Percentiles rank a stretch among this genome's conserved stretches.
Evolutionary conservation across 2,888 invertebrate species (phyloP).

Genomic region (Hydroisotoma schaefferi): DNA sequence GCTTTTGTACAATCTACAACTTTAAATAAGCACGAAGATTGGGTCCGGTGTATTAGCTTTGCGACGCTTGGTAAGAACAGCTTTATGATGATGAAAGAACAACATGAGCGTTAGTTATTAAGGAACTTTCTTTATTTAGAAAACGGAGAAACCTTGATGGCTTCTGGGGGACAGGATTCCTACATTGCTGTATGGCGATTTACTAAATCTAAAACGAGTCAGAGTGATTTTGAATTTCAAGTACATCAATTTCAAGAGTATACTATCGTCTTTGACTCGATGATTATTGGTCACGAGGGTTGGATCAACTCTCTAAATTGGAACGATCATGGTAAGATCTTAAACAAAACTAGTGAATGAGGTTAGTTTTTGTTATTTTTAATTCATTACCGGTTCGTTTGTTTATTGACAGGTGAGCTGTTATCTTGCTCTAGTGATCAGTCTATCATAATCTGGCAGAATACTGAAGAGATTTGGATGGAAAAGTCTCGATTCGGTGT

Average conservation of each 20-base stretch:
- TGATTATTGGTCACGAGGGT: constrained; percentile 48
- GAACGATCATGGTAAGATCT: constrained; percentile 12
- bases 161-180: constrained; percentile 46
- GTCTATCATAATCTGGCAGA: constrained; percentile 84
- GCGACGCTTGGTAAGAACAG: constrained; percentile 33
- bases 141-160: constrained; percentile 38
- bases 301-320: constrained; percentile 47
- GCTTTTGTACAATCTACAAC: constrained; percentile 21
- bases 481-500: constrained; percentile 82
- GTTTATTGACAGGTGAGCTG: constrained; percentile 53
- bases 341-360: neutral
- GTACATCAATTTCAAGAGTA: constrained; percentile 38
- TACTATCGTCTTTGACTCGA: constrained; percentile 45
- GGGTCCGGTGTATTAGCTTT: constrained; percentile 46
- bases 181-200: constrained; percentile 46
- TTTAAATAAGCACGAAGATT: constrained; percentile 47
- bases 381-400: too few species aligned
- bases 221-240: constrained; percentile 45
- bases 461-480: constrained; percentile 69
- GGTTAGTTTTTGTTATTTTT: neutral
- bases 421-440: constrained; percentile 90
- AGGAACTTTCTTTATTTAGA: constrained; percentile 18
- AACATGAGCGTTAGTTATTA: neutral
- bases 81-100: neutral
- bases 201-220: constrained; percentile 24